Conservation (phyloP, 2,797 vertebrate species). For the Cephalopachus bancanus region DNA sequence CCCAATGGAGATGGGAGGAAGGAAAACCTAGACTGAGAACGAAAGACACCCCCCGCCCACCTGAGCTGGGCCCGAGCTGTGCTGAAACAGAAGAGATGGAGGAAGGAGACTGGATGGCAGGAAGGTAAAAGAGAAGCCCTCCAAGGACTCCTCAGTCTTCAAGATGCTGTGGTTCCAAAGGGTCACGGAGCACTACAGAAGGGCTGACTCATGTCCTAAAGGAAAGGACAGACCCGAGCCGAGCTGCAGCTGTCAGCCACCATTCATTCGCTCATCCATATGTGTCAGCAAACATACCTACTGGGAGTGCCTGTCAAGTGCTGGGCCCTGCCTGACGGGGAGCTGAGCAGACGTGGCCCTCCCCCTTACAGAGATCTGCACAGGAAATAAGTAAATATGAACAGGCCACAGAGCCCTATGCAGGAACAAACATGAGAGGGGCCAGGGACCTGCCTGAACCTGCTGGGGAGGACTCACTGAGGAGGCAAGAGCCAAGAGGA, state of each 20-base stretch:
- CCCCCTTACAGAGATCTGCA: neutral
- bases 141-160: neutral
- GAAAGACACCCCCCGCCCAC: neutral
- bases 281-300: neutral
- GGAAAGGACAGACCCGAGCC: neutral
- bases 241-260: neutral
- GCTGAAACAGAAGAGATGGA: neutral
- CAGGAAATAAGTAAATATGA: neutral
- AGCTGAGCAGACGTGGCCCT: neutral
- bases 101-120: neutral
- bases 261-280: too few relatives aligned
- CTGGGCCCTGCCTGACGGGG: too few relatives aligned
- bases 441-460: neutral
- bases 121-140: neutral
- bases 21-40: too few relatives aligned
- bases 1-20: neutral
- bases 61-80: neutral
- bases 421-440: neutral
- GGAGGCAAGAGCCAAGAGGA: neutral
- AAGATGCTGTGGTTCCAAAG: neutral
- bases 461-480: neutral
- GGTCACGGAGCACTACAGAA: accelerated
- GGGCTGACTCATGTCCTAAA: neutral
- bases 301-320: neutral
- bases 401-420: neutral